Evolutionary conservation across 2,888 invertebrate species (phyloP), one percentile per base, ranked within the genome.

Genomic region (Mythimna lalbum): DNA sequence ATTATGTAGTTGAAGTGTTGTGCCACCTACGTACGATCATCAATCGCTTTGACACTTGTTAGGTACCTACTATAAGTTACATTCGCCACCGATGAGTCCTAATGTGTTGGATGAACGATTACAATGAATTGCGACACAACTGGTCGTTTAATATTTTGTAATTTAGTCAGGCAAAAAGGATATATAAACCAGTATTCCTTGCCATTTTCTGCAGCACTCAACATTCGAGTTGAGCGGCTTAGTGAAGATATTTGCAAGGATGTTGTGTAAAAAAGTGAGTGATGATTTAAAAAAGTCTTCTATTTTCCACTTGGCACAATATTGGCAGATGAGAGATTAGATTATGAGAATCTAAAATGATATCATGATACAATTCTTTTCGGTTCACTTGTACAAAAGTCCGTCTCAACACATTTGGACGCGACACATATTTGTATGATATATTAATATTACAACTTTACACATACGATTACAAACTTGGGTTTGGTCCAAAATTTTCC

Each of bases 401-500:
- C 62, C 39, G 23, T 17, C 14, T 62, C 59, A 64, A 63, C 60
- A 78, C 67, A 79, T 57, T 63, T 53, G 63, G 55, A 61, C 39
- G 21, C 12, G 14, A 57, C 39, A 56, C n/a, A 67, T 56, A 65
- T 36, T 59, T 65, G 47, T 49, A 61, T 68, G 67, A 73, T 66
- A 49, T 65, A 70, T 47, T 36, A 63, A 49, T 60, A 70, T 75
- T 71, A 81, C 50, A 66, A 67, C 27, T 57, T 53, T 63, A 77
- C 47, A 68, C 50, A 72, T 39, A 60, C 31, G 36, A 52, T 52
- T 63, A 74, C 57, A 67, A 70, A 68, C 59, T 72, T 63, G 67
- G 31, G 69, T 69, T 84, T 83, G 83, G 83, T 85, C 83, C 83
- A 77, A 80, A 69, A 80, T 80, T 72, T 68, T 66, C 59, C 61